These are phyloP conservation scores for Rynchops niger DNA, from an alignment of 2,113 vertebrate genomes.

Conservation along the genomic window DNA sequence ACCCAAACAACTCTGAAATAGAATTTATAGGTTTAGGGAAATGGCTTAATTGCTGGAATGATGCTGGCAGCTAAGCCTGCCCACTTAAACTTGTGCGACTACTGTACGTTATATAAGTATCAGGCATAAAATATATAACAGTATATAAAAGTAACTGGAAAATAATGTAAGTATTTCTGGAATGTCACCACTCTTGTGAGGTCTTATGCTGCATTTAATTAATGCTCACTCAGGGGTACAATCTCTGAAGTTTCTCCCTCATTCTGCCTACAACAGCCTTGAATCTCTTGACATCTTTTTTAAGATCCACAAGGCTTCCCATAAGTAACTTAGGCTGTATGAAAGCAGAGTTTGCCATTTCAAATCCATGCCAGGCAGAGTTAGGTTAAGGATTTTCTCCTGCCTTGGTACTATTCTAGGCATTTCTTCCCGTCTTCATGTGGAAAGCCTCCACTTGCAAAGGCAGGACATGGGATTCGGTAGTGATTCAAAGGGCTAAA, in stretches of 20 bases:
- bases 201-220: background rate
- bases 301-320: background rate
- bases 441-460: background rate
- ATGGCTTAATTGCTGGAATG: conserved; percentile 33
- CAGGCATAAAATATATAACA: background rate
- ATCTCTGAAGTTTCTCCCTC: background rate
- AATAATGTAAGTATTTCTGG: background rate
- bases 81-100: background rate
- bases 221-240: background rate
- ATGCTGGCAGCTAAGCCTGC: background rate
- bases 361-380: background rate
- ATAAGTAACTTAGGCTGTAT: background rate
- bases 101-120: background rate
- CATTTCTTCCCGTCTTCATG: background rate
- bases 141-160: background rate
- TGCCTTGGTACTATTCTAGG: background rate
- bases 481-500: background rate
- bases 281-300: background rate
- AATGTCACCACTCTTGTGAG: background rate
- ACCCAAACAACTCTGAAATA: conserved; percentile 19
- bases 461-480: background rate
- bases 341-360: background rate
- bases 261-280: background rate
- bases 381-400: background rate
- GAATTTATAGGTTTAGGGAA: conserved; percentile 36